Evolutionary conservation across 2,888 invertebrate genomes (phyloP).

Genomic region (Polymixis flavicincta): DNA sequence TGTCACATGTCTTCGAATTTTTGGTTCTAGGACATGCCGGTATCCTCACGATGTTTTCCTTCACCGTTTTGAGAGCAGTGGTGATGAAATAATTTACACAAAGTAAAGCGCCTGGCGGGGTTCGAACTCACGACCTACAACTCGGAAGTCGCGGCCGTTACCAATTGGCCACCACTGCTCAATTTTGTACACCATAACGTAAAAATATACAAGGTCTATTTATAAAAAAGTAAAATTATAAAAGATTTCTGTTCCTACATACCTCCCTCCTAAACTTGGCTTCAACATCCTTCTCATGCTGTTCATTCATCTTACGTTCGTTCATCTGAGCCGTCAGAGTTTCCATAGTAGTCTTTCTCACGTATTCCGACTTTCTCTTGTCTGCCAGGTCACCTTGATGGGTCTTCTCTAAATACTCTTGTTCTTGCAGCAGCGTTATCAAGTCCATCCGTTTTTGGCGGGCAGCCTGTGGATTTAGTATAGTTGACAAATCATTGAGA

Average conservation of each 20-base stretch:
- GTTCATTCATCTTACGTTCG: slow-evolving; percentile 56
- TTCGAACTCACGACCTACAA: no score
- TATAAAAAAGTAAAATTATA: not conserved
- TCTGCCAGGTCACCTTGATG: slow-evolving; percentile 80
- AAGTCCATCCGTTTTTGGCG: slow-evolving; percentile 83
- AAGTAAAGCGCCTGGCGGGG: no score
- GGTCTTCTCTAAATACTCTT: slow-evolving; percentile 87
- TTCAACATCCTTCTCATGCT: slow-evolving; percentile 79
- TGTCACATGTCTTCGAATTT: no score
- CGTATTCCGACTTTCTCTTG: slow-evolving; percentile 76
- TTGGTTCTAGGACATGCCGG: no score
- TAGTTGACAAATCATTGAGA: not conserved
- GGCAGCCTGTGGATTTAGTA: slow-evolving; percentile 71
- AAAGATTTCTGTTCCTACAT: not conserved
- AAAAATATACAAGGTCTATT: no score
- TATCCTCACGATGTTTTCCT: no score
- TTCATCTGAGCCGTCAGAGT: slow-evolving; percentile 79
- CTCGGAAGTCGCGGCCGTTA: no score
- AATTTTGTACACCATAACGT: no score
- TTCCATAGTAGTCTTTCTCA: slow-evolving; percentile 77
- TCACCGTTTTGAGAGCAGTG: no score
- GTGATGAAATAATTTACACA: no score
- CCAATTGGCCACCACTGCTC: no score
- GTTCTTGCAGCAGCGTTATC: slow-evolving; percentile 86
- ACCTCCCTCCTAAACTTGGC: slow-evolving; percentile 83